Percentiles rank a stretch among this genome's conserved stretches.
Conservation (phyloP, 2,113 vertebrate genomes). For the Hippocampus mohnikei region DNA sequence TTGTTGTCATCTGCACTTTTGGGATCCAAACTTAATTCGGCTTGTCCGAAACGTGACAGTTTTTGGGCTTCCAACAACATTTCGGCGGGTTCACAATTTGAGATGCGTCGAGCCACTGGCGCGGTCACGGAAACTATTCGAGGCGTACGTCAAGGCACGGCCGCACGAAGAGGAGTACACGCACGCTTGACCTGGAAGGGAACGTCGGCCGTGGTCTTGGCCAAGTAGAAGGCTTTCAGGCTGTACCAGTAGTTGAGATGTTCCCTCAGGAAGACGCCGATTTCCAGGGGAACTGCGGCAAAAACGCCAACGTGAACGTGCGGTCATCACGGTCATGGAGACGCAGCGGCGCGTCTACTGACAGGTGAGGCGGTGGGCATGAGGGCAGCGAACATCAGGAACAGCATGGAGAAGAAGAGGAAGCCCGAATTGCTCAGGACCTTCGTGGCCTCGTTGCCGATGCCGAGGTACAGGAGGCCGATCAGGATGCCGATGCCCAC, state of each 20-base stretch:
- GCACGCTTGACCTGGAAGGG: constrained; percentile 74
- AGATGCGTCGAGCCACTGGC: no score
- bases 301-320: neutral
- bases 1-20: no score
- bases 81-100: no score
- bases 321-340: no score
- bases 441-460: constrained; percentile 91
- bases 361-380: constrained; percentile 99
- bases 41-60: no score
- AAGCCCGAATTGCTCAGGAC: constrained; percentile 97
- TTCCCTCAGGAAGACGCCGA: constrained; percentile 89
- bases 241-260: constrained; percentile 98
- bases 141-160: no score
- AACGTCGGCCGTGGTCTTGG: constrained; percentile 91
- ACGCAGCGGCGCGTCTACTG: constrained; percentile 53
- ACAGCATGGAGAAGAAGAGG: constrained; percentile 98
- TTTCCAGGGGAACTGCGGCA: constrained; percentile 87
- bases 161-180: no score
- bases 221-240: constrained; percentile 91
- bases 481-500: constrained; percentile 90
- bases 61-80: no score
- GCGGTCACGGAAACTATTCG: no score
- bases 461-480: constrained; percentile 90
- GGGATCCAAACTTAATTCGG: no score
- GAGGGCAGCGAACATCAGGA: constrained; percentile 94